Evolutionary conservation across 2,113 vertebrate species (phyloP).

Genomic region (Synodontis membranacea): DNA sequence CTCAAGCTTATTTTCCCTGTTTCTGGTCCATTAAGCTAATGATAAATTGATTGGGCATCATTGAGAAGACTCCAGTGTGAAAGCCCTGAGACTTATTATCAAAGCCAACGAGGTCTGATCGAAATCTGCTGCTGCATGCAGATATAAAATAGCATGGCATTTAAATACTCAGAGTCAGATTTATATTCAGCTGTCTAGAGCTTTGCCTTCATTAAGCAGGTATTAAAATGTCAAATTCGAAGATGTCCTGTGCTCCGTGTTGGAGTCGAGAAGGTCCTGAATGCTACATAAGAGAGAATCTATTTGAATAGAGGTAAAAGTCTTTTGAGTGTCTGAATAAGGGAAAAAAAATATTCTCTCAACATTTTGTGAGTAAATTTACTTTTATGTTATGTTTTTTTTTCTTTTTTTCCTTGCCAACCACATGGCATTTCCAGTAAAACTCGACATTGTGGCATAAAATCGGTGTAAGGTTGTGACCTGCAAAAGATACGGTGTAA

Average conservation of each 20-base stretch:
- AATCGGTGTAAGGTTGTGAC: neutral
- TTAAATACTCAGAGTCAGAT: conserved; percentile 47
- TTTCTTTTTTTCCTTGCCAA: neutral
- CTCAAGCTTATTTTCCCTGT: conserved; percentile 10
- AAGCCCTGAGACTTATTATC: conserved; percentile 42
- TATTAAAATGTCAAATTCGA: conserved; percentile 21
- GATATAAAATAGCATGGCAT: conserved; percentile 53
- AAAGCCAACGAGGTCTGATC: conserved; percentile 46
- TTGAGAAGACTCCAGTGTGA: conserved; percentile 35
- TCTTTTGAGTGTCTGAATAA: neutral
- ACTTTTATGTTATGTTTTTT: neutral
- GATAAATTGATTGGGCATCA: conserved; percentile 48
- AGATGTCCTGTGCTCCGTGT: conserved; percentile 1
- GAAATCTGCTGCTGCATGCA: conserved; percentile 50
- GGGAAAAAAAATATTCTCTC: neutral
- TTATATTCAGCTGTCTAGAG: conserved; percentile 29
- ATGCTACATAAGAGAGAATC: neutral
- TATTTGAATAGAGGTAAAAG: neutral
- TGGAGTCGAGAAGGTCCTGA: neutral
- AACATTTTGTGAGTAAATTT: neutral
- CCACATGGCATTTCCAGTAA: neutral
- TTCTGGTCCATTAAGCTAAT: conserved; percentile 44
- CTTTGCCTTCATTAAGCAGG: conserved; percentile 39
- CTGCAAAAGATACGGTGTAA: neutral
- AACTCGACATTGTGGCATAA: neutral